Percentiles rank a stretch among this genome's conserved stretches.
These are phyloP conservation scores for Leptopilina boulardi DNA, from an alignment of 1,140 invertebrate genomes.

Conservation along the genomic window DNA sequence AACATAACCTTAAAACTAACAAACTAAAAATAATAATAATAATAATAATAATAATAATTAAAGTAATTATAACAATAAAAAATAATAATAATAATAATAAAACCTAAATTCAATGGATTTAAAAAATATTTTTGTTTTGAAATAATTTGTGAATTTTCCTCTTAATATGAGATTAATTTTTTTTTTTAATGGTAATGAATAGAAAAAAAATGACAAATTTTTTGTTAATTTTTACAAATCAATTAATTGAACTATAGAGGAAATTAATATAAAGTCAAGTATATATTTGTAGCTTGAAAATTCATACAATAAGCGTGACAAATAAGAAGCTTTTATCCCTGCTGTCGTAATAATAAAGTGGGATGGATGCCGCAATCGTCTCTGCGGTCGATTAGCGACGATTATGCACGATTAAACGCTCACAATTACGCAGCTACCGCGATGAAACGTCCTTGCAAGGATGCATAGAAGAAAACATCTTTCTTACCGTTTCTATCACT, in stretches of 20 bases:
- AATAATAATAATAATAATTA: no score
- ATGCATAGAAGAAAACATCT: constrained; percentile 58
- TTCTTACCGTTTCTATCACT: neutral
- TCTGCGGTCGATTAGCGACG: constrained; percentile 69
- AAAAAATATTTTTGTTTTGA: no score
- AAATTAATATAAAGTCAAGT: constrained; percentile 41
- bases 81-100: no score
- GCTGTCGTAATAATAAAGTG: constrained; percentile 65
- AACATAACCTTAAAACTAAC: no score
- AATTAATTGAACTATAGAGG: constrained; percentile 37
- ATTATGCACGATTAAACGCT: constrained; percentile 71
- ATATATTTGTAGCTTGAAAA: neutral
- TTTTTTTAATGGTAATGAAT: no score
- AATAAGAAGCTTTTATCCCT: constrained; percentile 53
- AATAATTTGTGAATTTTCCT: no score
- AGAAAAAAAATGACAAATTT: neutral
- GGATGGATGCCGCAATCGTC: constrained; percentile 65
- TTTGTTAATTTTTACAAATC: neutral
- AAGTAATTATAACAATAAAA: no score
- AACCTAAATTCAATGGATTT: no score
- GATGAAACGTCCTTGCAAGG: constrained; percentile 71
- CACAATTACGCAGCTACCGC: constrained; percentile 61
- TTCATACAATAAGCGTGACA: constrained; percentile 52
- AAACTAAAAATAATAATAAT: no score
- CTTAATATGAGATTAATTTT: no score